Evolutionary conservation across 2,113 vertebrate species (phyloP).

Genomic region (Himantopus leucocephalus): DNA sequence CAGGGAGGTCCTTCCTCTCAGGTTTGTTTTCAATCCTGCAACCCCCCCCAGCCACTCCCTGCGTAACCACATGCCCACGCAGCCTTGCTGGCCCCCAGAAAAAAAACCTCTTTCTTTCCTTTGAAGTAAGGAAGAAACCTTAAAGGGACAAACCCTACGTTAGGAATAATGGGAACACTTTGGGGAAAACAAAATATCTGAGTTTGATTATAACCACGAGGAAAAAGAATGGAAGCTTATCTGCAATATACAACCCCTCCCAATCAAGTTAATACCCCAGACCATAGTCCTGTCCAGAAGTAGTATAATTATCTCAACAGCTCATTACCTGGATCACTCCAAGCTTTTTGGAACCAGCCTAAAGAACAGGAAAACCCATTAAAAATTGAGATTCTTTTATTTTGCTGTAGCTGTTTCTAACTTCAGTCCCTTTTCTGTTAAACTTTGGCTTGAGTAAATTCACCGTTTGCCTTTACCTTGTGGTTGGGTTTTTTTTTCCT

Average conservation of each 20-base stretch:
- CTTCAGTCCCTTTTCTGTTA: neutral
- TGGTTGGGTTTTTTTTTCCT: neutral
- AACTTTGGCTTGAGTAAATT: neutral
- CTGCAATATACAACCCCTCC: neutral
- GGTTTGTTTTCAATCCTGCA: neutral
- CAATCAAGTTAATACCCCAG: neutral
- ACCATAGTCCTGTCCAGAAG: neutral
- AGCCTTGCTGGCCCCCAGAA: neutral
- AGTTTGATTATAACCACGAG: neutral
- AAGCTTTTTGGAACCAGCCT: neutral
- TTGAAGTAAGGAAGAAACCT: neutral
- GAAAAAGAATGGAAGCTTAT: neutral
- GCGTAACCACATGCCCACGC: neutral
- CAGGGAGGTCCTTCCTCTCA: neutral
- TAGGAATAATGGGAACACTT: neutral
- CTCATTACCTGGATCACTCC: neutral
- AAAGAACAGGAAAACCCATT: neutral
- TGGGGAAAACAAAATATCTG: neutral
- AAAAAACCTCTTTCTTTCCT: neutral
- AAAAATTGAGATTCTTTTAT: neutral
- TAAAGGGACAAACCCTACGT: neutral
- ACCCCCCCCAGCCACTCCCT: neutral
- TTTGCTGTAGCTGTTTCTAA: neutral
- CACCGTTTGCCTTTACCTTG: neutral
- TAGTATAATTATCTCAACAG: neutral